Conservation (phyloP, 2,797 vertebrate genomes). For the Hydrophis major region DNA sequence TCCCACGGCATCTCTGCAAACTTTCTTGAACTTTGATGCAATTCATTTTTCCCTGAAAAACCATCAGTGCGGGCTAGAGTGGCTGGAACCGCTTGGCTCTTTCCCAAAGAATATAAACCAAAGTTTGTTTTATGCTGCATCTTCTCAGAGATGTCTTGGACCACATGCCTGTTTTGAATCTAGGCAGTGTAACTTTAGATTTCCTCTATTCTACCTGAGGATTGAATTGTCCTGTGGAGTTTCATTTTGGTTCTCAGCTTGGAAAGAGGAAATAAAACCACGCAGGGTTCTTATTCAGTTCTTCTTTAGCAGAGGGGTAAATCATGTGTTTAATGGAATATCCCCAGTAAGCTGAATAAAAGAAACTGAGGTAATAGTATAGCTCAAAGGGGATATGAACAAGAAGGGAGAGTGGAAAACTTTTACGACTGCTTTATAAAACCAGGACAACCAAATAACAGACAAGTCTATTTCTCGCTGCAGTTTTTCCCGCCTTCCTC, state of each 20-base stretch:
- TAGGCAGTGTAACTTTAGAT: conserved; percentile 20
- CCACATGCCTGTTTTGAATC: conserved; percentile 21
- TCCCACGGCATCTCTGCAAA: conserved; percentile 22
- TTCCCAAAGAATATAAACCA: conserved; percentile 27
- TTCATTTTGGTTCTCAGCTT: conserved; percentile 11
- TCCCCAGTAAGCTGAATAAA: neutral
- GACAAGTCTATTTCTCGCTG: conserved; percentile 52
- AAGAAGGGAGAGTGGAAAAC: conserved; percentile 7
- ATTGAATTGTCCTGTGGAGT: conserved; percentile 11
- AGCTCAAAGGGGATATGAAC: neutral
- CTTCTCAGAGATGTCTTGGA: conserved; percentile 23
- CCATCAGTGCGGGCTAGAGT: neutral
- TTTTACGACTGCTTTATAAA: neutral
- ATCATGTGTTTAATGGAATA: neutral
- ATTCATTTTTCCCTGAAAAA: conserved; percentile 21
- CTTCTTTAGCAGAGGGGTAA: neutral
- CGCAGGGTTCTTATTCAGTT: neutral
- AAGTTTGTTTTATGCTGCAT: conserved; percentile 12
- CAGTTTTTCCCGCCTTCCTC: conserved; percentile 39
- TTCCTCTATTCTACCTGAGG: conserved; percentile 10
- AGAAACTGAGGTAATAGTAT: neutral
- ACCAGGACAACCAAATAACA: conserved; percentile 44
- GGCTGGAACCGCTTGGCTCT: conserved; percentile 7
- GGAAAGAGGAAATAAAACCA: neutral
- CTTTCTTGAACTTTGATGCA: conserved; percentile 18